These are phyloP conservation scores for Chroicocephalus ridibundus DNA, from an alignment of 2,113 vertebrate species.

Conservation along the genomic window DNA sequence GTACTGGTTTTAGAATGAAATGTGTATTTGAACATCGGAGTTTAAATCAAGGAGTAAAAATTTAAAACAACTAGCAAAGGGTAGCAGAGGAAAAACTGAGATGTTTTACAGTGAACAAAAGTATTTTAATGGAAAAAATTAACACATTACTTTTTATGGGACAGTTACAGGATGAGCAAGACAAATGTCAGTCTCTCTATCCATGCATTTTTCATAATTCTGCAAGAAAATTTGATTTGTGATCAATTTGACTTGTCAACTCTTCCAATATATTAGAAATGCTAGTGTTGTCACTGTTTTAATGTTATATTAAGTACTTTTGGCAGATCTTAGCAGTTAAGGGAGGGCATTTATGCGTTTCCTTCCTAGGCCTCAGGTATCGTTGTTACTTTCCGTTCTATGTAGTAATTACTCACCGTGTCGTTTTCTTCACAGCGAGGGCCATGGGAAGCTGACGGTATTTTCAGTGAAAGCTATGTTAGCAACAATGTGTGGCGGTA, in stretches of 20 bases:
- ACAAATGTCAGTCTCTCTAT: background rate
- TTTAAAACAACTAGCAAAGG: background rate
- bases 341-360: background rate
- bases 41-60: background rate
- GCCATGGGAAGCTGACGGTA: conserved; percentile 94
- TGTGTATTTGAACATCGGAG: background rate
- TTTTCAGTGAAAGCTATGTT: conserved; percentile 98
- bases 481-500: conserved; percentile 96
- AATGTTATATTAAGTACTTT: background rate
- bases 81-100: background rate
- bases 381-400: background rate
- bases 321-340: background rate
- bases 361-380: background rate
- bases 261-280: background rate
- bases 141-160: fast-evolving
- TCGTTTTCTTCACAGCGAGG: conserved; percentile 82
- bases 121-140: background rate
- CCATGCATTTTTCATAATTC: background rate
- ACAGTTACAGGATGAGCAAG: background rate
- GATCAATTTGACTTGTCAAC: background rate
- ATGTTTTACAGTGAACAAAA: background rate
- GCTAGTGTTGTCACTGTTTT: background rate
- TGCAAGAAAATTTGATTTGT: background rate
- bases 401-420: background rate
- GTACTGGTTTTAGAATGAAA: background rate